A percentile compares a stretch with the other conserved stretches of the same genome.
phyloP scores from a whole-genome alignment of 1,140 invertebrate genomes.

The Augochlora pura region DNA sequence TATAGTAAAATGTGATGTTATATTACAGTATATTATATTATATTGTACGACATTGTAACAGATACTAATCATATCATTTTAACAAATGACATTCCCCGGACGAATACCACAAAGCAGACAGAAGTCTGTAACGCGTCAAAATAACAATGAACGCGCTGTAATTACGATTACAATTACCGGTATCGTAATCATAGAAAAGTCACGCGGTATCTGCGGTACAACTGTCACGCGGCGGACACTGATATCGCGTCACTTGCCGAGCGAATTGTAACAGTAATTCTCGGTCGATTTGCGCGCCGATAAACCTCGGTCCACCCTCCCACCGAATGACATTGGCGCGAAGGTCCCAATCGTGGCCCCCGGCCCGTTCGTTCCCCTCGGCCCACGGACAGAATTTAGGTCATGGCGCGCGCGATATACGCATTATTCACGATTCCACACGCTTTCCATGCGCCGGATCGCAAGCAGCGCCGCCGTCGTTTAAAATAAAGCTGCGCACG shows the following conservation, averaged over 20 bases:
- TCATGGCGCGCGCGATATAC: constrained; percentile 51
- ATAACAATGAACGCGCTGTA: too few species aligned
- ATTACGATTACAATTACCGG: too few species aligned
- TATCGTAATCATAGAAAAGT: too few species aligned
- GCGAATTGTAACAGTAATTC: constrained; percentile 26
- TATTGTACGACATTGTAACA: too few species aligned
- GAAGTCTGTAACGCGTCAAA: too few species aligned
- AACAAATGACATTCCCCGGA: too few species aligned
- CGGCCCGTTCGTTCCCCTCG: constrained; percentile 46
- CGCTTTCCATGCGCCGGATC: constrained; percentile 49
- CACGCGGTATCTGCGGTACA: too few species aligned
- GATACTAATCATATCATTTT: too few species aligned
- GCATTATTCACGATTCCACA: constrained; percentile 58
- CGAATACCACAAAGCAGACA: too few species aligned
- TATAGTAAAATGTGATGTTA: too few species aligned
- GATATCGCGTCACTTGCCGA: not conserved
- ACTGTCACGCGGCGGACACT: constrained; percentile 5
- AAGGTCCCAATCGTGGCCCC: constrained; percentile 50
- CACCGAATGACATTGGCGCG: constrained; percentile 45
- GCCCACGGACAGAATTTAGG: constrained; percentile 51
- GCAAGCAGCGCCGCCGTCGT: not conserved
- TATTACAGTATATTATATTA: too few species aligned
- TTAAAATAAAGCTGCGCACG: too few species aligned
- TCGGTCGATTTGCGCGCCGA: constrained; percentile 39
- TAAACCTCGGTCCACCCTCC: constrained; percentile 28